Evolutionary conservation across 2,113 vertebrate species (phyloP), one percentile per base, ranked within the genome.

Genomic region (Capricornis sumatraensis): DNA sequence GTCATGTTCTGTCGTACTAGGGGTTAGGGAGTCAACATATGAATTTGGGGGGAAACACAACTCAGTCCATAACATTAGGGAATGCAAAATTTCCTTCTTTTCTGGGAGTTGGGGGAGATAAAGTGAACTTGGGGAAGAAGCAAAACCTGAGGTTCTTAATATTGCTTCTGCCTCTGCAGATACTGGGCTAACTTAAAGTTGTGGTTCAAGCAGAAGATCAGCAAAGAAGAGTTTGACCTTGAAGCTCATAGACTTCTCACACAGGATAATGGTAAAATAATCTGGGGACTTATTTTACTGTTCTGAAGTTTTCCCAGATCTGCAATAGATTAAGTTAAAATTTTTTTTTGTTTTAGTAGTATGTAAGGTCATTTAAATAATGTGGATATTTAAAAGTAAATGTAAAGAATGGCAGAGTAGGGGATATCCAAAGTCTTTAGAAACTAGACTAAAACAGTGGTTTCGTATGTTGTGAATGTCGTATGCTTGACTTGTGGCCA

Each of bases 191-290:
- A 99, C 97, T 87, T 99, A 87, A 99, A 99, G 96, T 98, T 99
- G 1, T 99, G 99, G 99, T 99, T 99, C 98, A 99, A 99, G 98
- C 99, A 99, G 89, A 99, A 99, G 98, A 99, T 99, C 98, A 99
- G 99, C 92, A 99, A 99, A 91, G 99, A 99, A 96, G 99, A 99
- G 98, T 99, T 99, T 98, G 99, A 99, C 97, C 50, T 99, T 33
- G 99, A 99, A 97, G 99, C 99, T 0, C 99, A 99, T 0, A 99
- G 99, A 52, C 99, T 99, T 9, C 98, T 99, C 97, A 99, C 99
- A 0, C 99, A 99, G 93, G 99, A 99, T 12, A 99, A 99, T 50
- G 99, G 99, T 99, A 98, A 98, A 87, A 96, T 7, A 14, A 16
- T 67, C 21, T 36, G 30, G 28, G 43, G 81, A n/a, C 1, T 58